Evolutionary conservation across 1,140 invertebrate genomes (phyloP), one percentile per base, ranked within the genome.

Genomic region (Prorops nasuta): DNA sequence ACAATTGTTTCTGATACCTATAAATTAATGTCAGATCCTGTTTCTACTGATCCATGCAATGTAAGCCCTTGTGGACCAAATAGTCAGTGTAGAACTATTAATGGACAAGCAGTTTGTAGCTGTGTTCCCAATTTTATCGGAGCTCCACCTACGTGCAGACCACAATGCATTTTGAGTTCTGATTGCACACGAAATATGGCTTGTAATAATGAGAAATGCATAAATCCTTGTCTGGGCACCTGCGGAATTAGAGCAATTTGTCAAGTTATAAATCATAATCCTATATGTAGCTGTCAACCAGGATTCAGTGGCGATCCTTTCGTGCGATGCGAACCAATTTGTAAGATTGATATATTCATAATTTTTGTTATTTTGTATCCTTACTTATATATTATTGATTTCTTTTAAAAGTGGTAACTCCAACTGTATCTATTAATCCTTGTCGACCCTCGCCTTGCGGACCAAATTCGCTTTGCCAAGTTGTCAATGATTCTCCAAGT

Each of bases 221-320:
- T 67, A 41, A 70, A 80, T 59, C 79, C 80, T 20, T 81, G 80
- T 56, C 70, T 76, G 38, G 78, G 79, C 10, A 71, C 73, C 17
- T 83, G 80, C 59, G 81, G 79, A 37, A 66, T 71, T 9, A 83
- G 83, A 56, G 76, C 83, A 21, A 50, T 76, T 1, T 85, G 83
- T 54, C 72, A 80, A 58, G 78, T 81, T 20, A 65, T 79, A 14
- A 82, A 81, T 60, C 82, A 84, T 52, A 71, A 74, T 17, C 76
- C 79, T 3, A 60, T 72, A 24, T 84, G 82, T 44, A 71, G 64
- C 31, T 84, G 82, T 56, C 71, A 76, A 31, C 40, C 67, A 12
- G 77, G 80, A 21, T 81, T 74, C 57, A 78, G 79, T 51, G 83
- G 83, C 10, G 77, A 83, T 64, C 74, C 82, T 7, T 76, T 77